These are phyloP conservation scores for Hydractinia echinata DNA, from an alignment of 30 jellyfish, hydroid and myxozoan genomes.

Conservation along the genomic window DNA sequence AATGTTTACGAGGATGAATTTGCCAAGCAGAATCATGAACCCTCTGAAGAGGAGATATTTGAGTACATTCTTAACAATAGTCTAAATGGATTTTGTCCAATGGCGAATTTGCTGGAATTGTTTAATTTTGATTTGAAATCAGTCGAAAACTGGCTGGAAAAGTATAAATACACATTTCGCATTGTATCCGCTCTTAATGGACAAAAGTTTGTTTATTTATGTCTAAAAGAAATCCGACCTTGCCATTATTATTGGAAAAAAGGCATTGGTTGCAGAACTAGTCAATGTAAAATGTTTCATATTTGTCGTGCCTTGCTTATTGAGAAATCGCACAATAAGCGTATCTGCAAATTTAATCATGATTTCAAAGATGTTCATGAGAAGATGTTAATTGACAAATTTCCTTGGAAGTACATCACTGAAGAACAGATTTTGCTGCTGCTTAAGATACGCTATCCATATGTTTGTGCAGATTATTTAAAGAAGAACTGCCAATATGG, in stretches of 20 bases:
- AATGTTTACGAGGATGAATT: no score
- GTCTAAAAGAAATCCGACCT: not conserved
- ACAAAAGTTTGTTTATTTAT: not conserved
- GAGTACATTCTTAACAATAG: no score
- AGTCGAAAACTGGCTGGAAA: no score
- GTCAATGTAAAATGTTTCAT: conserved; percentile 1
- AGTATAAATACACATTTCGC: no score
- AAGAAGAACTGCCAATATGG: not conserved
- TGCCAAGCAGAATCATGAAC: no score
- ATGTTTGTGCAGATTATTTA: not conserved
- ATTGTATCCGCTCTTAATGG: no score
- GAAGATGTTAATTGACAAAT: not conserved
- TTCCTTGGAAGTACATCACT: not conserved
- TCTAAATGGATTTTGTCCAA: no score
- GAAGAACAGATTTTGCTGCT: not conserved
- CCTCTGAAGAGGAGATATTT: no score
- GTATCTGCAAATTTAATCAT: not conserved
- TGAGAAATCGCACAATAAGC: not conserved
- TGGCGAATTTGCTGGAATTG: no score
- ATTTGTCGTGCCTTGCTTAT: not conserved
- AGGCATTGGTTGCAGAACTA: not conserved
- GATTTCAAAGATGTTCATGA: not conserved
- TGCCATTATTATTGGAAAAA: not conserved
- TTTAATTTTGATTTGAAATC: no score
- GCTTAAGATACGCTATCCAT: not conserved